Evolutionary conservation across 2,113 vertebrate genomes (phyloP), one percentile per base, ranked within the genome.

Genomic region (Cyanoliseus patagonus): DNA sequence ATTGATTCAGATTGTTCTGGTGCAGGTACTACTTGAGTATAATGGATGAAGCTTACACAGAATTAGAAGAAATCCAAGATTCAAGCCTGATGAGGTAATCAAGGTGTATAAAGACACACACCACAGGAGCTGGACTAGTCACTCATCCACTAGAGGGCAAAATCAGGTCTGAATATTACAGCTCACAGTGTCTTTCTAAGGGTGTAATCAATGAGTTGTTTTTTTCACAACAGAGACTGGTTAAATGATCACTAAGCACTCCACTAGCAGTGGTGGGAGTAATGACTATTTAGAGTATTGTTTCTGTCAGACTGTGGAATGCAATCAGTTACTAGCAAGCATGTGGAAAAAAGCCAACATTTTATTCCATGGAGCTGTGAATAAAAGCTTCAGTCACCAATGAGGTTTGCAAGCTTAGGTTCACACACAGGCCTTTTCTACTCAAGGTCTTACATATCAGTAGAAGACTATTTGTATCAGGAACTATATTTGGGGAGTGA

Each of bases 1-100:
- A 88, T 96, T 93, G 84, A 95, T 88, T 83, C 53, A 66, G 53
- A 67, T 74, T 92, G 84, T 95, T 92, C 74, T 92, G 85, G 23
- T 67, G 78, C 89, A 95, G 66, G 62, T 75, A 76, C 67, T 63
- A 51, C 59, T 85, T 80, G 49, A 90, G 41, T 66, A 61, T 92
- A 95, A 92, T 63, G 89, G 86, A 92, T 73, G n/a, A 91, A 92
- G 25, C 46, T 63, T 66, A 37, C 52, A 57, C 24, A 87, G 85
- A 91, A 90, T 88, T 88, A 70, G 86, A 84, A 84, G 86, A 91
- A 89, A 87, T 84, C 63, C 85, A 82, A 95, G 70, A 89, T 73
- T 76, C 47, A 9, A 85, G 77, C 70, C 57, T 62, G 74, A 57
- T 91, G 70, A 83, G 67, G 49, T 83, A 79, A 90, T 88, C 31